Percentiles rank a stretch among this genome's conserved stretches.
Evolutionary conservation across 2,797 vertebrate genomes (phyloP).

Genomic region (Benthosema pterotum): DNA sequence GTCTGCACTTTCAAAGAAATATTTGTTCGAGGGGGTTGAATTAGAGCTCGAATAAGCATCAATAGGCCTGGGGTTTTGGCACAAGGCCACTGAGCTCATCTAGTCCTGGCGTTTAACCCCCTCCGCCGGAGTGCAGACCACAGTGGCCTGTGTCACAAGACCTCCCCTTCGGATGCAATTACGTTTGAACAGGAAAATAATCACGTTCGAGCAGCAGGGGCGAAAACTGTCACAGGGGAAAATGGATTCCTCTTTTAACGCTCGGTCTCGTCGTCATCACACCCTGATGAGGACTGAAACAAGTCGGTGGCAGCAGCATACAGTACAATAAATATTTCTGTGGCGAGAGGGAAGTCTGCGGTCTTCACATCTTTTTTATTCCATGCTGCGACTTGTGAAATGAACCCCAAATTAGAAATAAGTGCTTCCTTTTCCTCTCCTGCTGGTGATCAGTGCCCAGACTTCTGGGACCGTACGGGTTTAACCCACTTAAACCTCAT

Average conservation of each 20-base stretch:
- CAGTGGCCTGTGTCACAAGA: conserved; percentile 20
- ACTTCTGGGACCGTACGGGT: neutral
- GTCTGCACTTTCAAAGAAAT: conserved; percentile 44
- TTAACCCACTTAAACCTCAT: no score
- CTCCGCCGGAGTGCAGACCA: conserved; percentile 33
- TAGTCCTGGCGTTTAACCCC: conserved; percentile 48
- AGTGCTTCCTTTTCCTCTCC: conserved; percentile 10
- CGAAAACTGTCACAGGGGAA: conserved; percentile 1
- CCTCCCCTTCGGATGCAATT: conserved; percentile 54
- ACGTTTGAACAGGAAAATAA: conserved; percentile 21
- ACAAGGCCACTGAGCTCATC: conserved; percentile 32
- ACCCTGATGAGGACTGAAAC: no score
- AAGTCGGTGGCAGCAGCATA: no score
- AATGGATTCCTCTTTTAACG: conserved; percentile 9
- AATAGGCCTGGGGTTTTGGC: conserved; percentile 50
- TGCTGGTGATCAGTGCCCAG: neutral
- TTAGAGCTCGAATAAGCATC: conserved; percentile 59
- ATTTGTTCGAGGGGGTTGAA: conserved; percentile 53
- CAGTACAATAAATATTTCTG: no score
- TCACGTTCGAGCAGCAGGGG: conserved; percentile 27
- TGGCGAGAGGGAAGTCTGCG: no score
- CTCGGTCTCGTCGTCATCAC: neutral
- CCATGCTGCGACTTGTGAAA: no score
- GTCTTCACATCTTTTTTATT: no score
- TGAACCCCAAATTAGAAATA: no score